Conservation (phyloP, 2,797 vertebrate genomes). For the Phalanger gymnotis region DNA sequence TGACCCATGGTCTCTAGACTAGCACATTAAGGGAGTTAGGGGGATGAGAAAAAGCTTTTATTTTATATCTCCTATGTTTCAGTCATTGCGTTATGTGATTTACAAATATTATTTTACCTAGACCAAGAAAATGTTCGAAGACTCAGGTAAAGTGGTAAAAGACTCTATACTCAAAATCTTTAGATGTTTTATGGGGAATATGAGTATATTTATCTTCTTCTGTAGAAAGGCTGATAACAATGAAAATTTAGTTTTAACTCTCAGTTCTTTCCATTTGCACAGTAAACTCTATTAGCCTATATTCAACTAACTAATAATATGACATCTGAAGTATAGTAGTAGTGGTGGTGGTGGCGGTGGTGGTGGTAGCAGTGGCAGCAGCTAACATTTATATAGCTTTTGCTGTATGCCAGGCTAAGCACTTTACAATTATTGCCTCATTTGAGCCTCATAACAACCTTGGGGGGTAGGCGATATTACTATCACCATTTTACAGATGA, state of each 20-base stretch:
- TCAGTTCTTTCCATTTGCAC: neutral
- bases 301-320: neutral
- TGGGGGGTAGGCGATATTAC: neutral
- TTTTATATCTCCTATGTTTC: too few relatives aligned
- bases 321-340: neutral
- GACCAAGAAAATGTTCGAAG: slow-evolving; percentile 60
- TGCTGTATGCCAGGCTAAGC: neutral
- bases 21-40: neutral
- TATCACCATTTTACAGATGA: neutral
- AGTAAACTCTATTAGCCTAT: neutral
- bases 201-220: neutral
- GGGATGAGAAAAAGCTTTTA: neutral
- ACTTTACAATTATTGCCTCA: neutral
- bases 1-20: slow-evolving; percentile 20
- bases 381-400: neutral
- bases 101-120: neutral
- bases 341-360: too few relatives aligned
- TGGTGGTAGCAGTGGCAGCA: too few relatives aligned
- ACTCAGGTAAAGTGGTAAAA: slow-evolving; percentile 38
- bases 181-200: neutral
- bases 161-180: neutral
- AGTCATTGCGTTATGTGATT: neutral
- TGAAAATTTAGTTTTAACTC: neutral
- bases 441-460: neutral
- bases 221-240: neutral